Evolutionary conservation across 1,140 invertebrate genomes (phyloP), one percentile per base, ranked within the genome.

Genomic region (Laodelphax striatellus): DNA sequence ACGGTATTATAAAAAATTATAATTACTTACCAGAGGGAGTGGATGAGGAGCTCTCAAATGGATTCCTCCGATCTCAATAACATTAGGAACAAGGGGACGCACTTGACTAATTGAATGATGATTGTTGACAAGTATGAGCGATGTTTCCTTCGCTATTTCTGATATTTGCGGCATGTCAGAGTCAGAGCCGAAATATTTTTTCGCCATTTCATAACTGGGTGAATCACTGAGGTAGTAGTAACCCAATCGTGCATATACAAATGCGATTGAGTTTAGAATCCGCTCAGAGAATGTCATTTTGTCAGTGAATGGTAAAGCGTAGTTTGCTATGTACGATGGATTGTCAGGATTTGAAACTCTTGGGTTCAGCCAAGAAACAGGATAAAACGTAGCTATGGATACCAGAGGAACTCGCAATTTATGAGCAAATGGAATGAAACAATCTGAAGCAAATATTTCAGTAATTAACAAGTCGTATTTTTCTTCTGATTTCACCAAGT

Each of bases 1-100:
- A n/a, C n/a, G n/a, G n/a, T n/a, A n/a, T n/a, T n/a, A n/a, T n/a
- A n/a, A n/a, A n/a, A n/a, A n/a, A n/a, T n/a, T n/a, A n/a, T n/a
- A n/a, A n/a, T n/a, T 50, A 22, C 46, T 50, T 28, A 82, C 80
- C 57, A 76, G 64, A 11, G 78, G 75, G 60, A 86, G 64, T 10
- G 74, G 73, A 62, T 81, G 79, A 0, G 79, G 65, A 58, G 80
- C 69, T 16, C 19, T 58, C 6, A 65, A 28, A 42, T 65, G 61
- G 60, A 82, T 71, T 1, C 84, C 84, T 34, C 81, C 83, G 31
- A 87, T 70, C 72, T 86, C 82, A 13, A 85, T 78, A 1, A 85
- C 72, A 61, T 77, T 79, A 0, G 83, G 79, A 0, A 80, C 75
- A 53, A 80, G 69, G 14, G 83, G 74, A 55, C 74, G 76, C 0